A percentile compares a stretch with the other conserved stretches of the same genome.
Evolutionary conservation across 2,888 invertebrate genomes (phyloP).

Genomic region (Crocallis elinguaria): DNA sequence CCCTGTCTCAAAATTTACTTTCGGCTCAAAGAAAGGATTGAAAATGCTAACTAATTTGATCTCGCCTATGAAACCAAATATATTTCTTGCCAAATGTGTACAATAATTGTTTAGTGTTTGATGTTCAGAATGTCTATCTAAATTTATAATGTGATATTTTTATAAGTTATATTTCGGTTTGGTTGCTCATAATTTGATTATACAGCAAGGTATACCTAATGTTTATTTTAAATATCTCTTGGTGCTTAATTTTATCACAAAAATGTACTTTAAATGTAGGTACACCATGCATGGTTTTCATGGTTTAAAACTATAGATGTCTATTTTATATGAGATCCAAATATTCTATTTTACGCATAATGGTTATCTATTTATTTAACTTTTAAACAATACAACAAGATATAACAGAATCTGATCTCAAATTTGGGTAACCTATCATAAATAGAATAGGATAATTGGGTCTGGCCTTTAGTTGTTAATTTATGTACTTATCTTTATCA

Average conservation of each 20-base stretch:
- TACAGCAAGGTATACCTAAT: no score
- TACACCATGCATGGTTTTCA: neutral
- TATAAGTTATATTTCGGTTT: neutral
- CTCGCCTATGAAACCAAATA: neutral
- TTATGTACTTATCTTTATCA: neutral
- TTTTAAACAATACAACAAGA: no score
- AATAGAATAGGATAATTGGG: neutral
- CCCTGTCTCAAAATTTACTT: conserved; percentile 78
- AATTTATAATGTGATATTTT: conserved; percentile 21
- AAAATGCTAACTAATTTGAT: conserved; percentile 58
- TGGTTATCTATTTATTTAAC: no score
- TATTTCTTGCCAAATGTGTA: conserved; percentile 17
- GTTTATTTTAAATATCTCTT: no score
- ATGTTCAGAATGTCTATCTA: conserved; percentile 15
- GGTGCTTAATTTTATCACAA: conserved; percentile 15
- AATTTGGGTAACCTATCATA: no score
- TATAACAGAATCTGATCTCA: no score
- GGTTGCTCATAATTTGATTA: no score
- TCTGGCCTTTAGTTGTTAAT: neutral
- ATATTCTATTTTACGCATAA: no score
- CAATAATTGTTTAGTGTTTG: conserved; percentile 18
- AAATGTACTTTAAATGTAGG: neutral
- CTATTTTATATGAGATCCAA: no score
- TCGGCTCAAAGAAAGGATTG: conserved; percentile 74
- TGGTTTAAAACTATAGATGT: neutral